phyloP scores from a whole-genome alignment of 2,888 invertebrate species.

The Lepidochitona cinerea region DNA sequence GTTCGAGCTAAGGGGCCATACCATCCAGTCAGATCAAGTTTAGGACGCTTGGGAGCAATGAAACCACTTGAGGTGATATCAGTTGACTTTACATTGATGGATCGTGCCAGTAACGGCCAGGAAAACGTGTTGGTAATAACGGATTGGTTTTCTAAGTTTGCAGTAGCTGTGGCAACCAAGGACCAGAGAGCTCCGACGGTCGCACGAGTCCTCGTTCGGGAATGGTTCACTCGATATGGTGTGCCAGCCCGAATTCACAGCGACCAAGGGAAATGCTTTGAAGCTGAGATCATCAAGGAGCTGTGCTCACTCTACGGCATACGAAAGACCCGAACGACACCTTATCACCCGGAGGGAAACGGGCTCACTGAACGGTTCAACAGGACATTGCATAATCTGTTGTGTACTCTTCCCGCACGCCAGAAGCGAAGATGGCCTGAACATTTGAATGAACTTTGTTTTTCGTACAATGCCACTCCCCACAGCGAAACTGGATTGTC shows the following conservation, averaged over 20 bases:
- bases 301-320: no score
- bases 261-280: no score
- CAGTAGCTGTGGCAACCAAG: conserved; percentile 9
- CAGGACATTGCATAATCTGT: conserved; percentile 18
- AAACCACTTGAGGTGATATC: not conserved
- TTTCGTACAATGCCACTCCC: not conserved
- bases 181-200: conserved; percentile 18
- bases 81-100: not conserved
- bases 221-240: no score
- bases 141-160: not conserved
- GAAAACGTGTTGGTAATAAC: not conserved
- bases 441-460: conserved; percentile 5
- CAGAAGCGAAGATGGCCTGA: conserved; percentile 21
- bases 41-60: not conserved
- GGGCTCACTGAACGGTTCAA: conserved; percentile 18
- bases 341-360: conserved; percentile 24
- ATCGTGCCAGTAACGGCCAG: not conserved
- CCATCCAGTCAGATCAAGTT: not conserved
- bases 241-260: no score
- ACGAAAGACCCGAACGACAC: conserved; percentile 16
- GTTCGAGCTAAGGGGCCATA: not conserved
- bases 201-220: no score
- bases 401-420: conserved; percentile 6
- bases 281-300: no score
- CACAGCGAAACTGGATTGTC: not conserved